Base-by-base conservation (phyloP, 1,140 invertebrate genomes). In the Aphelenchoides fujianensis region DNA sequence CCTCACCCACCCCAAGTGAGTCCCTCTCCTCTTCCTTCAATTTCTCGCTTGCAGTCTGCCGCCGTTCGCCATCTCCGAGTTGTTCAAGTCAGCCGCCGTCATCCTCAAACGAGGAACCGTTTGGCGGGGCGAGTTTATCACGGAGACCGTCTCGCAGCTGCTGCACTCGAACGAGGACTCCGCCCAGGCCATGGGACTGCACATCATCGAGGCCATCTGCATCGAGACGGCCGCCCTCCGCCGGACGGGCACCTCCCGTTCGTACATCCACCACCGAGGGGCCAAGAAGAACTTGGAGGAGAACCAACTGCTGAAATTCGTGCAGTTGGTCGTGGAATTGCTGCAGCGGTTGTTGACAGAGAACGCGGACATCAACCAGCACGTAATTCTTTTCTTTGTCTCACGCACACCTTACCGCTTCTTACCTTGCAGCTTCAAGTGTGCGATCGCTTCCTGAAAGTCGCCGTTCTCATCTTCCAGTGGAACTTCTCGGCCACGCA, bases 381-480 rank as follows among this genome's bases (percentile, higher is more conserved):
- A 59, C 34, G 5, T 59, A 32, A 59, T 5, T 59, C 7, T 59
- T 19, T 59, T 59, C 23, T 59, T 59, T 59, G 19, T 59, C 41
- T 48, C 23, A 48, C 23, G 23, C 41, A 48, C 12, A 48, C 41
- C 12, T 12, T 16, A 48, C 23, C 41, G 23, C 23, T 48, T 48
- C 23, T 12, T 16, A 48, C 41, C 12, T 48, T 48, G 23, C 30
- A 66, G 32, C 36, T n/a, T 16, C 19, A 37, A 1, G 34, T 66
- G n/a, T 66, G 63, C 63, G 63, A 66, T 32, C 63, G 63, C 16
- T 66, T 66, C 53, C 3, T 66, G 63, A 30, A 35, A 55, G 63
- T 66, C 53, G 63, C 63, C 7, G 63, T 66, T 34, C n/a, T 66
- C 1, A 48, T 66, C 1, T 48, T 66, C 30, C 63, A 66, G 31